Percentiles rank a stretch among this genome's conserved stretches.
These are phyloP conservation scores for Malthinus flaveolus DNA, from an alignment of 2,888 invertebrate species.

Conservation along the genomic window DNA sequence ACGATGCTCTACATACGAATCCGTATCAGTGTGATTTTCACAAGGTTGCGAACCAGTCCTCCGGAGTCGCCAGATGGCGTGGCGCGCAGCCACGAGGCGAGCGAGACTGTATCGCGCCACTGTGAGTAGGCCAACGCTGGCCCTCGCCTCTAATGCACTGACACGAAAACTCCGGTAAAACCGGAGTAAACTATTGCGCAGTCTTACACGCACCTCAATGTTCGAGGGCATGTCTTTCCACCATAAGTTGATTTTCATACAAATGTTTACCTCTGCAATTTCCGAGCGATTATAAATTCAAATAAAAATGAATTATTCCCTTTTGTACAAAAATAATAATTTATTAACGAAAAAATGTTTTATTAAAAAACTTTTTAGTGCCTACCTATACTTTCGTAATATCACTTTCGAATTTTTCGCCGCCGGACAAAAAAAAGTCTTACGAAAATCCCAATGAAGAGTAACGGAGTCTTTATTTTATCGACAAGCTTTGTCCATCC, in stretches of 20 bases:
- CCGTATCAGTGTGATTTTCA: conserved; percentile 49
- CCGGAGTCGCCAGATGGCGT: conserved; percentile 72
- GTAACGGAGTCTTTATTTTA: no score
- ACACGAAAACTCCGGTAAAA: conserved; percentile 31
- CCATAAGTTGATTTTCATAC: conserved; percentile 20
- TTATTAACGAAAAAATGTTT: neutral
- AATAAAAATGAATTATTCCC: conserved; percentile 10
- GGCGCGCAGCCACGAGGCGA: conserved; percentile 72
- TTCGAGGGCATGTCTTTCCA: conserved; percentile 21
- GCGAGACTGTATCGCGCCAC: conserved; percentile 73
- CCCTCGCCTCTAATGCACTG: conserved; percentile 45
- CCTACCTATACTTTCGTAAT: no score
- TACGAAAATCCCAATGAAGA: no score
- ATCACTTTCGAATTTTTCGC: no score
- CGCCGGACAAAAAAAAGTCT: no score
- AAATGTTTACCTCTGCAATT: conserved; percentile 15
- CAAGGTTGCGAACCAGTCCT: conserved; percentile 53
- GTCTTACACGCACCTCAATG: conserved; percentile 31
- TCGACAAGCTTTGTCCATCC: no score
- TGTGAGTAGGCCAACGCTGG: conserved; percentile 49
- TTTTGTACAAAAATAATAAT: conserved; percentile 4
- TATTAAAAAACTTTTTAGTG: no score
- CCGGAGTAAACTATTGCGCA: conserved; percentile 32
- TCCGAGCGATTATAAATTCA: conserved; percentile 17
- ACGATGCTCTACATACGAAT: conserved; percentile 50